Percentiles rank a stretch among this genome's conserved stretches.
These are phyloP conservation scores for Ramphastos sulfuratus DNA, from an alignment of 2,113 vertebrate genomes.

Conservation along the genomic window DNA sequence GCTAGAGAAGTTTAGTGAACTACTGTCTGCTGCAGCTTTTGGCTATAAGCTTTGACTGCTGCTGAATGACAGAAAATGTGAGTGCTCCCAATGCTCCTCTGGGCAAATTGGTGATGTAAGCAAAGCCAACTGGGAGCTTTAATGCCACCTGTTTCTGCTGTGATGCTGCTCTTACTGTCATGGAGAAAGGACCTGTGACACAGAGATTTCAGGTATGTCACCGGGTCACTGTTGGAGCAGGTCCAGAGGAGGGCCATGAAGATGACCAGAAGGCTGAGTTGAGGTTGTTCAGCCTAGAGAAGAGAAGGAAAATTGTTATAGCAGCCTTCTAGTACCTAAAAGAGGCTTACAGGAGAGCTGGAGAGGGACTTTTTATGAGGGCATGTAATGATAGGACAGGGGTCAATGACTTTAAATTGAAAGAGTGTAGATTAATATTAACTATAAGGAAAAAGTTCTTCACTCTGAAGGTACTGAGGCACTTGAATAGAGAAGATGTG, in stretches of 20 bases:
- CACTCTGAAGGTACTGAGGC: not conserved
- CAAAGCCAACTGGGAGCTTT: not conserved
- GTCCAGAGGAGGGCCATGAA: not conserved
- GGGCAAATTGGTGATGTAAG: not conserved
- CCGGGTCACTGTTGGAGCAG: not conserved
- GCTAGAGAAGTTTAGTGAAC: not conserved
- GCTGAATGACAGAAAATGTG: not conserved
- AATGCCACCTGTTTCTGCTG: not conserved
- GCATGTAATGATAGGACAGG: not conserved
- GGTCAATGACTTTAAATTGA: not conserved
- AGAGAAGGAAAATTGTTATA: not conserved
- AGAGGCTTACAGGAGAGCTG: not conserved
- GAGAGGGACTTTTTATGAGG: not conserved
- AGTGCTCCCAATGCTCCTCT: not conserved
- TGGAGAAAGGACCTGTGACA: not conserved
- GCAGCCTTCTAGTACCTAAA: not conserved
- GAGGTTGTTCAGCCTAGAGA: not conserved
- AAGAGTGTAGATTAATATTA: not conserved
- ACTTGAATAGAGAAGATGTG: not conserved
- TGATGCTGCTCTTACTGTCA: not conserved
- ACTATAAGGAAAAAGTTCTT: not conserved
- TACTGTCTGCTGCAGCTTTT: not conserved
- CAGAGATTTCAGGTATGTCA: not conserved
- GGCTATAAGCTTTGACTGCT: not conserved
- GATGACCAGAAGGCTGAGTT: not conserved